Evolutionary conservation across 2,797 vertebrate species (phyloP), one percentile per base, ranked within the genome.

Genomic region (Helicolenus hilgendorfi): DNA sequence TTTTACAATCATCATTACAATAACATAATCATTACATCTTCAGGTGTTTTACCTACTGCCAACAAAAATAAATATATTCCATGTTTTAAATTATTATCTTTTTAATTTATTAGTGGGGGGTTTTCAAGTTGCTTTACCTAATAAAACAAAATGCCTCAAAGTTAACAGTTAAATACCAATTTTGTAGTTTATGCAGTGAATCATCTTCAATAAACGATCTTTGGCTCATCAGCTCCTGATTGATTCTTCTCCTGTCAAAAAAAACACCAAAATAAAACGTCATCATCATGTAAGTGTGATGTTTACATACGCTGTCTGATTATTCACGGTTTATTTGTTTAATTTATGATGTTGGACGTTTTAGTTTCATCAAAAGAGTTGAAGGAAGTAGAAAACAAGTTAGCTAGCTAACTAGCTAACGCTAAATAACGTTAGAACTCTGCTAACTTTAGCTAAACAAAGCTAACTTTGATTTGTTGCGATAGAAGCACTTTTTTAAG

Each of bases 401-500:
- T 59, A 33, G 35, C 35, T 35, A 38, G 11, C 36, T 35, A 45
- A 67, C 29, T 83, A 59, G 53, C 49, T 29, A 29, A 4, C 2
- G 26, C 20, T 53, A 3, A 53, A 45, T 18, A 45, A 5, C 14
- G 38, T 45, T 45, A 45, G 41, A 27, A 13, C 62, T 59, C 26
- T 65, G 26, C 22, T 67, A 72, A 72, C 14, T 24, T 56, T 58
- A 85, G 74, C 72, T 72, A 71, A 80, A 13, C 45, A 9, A 45
- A 18, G 56, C 29, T 13, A 26, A 11, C 20, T 14, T 38, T 38
- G 38, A 38, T 38, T 38, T 38, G 38, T 29, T 18, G n/a, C 26
- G 36, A 36, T n/a, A 11, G 3, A 65, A 7, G 11, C 2, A 4
- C 1, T 49, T 3, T 26, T 65, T 49, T 38, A 15, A 15, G 4